Evolutionary conservation across 2,797 vertebrate genomes (phyloP).

Genomic region (Enteromius afrohamiltoni): DNA sequence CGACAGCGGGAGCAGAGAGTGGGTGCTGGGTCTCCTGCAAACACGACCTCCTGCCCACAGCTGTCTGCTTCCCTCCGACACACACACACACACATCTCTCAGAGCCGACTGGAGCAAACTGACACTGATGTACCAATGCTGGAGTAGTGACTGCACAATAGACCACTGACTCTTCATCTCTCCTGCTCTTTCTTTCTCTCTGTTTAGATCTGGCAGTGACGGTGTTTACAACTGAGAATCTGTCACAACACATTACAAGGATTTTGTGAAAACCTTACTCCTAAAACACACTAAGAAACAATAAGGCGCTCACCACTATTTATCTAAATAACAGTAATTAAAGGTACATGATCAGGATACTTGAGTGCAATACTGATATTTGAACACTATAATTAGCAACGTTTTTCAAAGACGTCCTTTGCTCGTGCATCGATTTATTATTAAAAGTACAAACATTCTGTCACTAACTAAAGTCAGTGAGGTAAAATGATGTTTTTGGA

Average conservation of each 20-base stretch:
- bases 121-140: background rate
- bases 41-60: constrained; percentile 52
- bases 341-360: background rate
- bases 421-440: background rate
- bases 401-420: background rate
- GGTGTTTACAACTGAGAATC: background rate
- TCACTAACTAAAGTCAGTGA: background rate
- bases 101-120: constrained; percentile 1
- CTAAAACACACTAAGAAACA: constrained; percentile 10
- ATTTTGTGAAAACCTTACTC: constrained; percentile 4
- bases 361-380: background rate
- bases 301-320: background rate
- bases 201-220: background rate
- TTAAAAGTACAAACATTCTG: background rate
- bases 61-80: constrained; percentile 57
- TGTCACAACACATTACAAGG: constrained; percentile 1
- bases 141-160: constrained; percentile 17
- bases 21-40: constrained; percentile 43
- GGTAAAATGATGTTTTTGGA: background rate
- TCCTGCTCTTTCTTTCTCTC: background rate
- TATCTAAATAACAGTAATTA: constrained; percentile 12
- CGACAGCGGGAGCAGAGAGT: constrained; percentile 47
- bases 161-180: background rate
- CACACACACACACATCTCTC: constrained; percentile 36
- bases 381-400: background rate